Conservation (phyloP, 2,797 vertebrate genomes). For the Notamacropus eugenii region DNA sequence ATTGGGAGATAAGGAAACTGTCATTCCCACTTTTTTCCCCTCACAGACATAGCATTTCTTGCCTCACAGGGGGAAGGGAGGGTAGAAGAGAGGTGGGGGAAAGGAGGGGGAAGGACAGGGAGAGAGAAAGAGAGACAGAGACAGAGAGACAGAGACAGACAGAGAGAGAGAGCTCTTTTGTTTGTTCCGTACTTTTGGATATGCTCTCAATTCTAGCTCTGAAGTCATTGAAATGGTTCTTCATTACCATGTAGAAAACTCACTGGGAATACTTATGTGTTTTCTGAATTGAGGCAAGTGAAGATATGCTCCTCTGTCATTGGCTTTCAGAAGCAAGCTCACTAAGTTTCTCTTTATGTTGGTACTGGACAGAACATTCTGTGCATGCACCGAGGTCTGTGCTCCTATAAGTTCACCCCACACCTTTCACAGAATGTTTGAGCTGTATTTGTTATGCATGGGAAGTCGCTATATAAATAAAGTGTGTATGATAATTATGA, state of each 20-base stretch:
- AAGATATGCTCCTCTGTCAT: neutral
- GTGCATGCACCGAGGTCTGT: no score
- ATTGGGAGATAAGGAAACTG: neutral
- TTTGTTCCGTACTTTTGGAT: neutral
- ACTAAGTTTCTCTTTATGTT: neutral
- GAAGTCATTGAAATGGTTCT: neutral
- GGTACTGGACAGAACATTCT: neutral
- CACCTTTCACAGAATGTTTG: neutral
- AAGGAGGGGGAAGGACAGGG: no score
- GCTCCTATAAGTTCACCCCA: neutral
- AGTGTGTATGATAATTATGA: neutral
- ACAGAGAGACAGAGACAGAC: no score
- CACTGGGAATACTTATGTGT: neutral
- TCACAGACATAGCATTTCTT: neutral
- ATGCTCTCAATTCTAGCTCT: neutral
- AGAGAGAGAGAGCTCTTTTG: neutral
- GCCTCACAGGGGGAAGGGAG: neutral
- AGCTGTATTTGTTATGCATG: neutral
- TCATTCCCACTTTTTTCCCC: neutral
- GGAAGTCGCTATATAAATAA: neutral
- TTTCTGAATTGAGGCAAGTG: neutral
- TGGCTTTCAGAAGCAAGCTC: neutral
- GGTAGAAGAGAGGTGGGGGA: neutral
- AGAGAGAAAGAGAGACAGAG: no score
- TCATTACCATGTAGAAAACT: neutral